Evolutionary conservation across 2,888 invertebrate genomes (phyloP), one percentile per base, ranked within the genome.

Genomic region (Bellardia bayeri): DNA sequence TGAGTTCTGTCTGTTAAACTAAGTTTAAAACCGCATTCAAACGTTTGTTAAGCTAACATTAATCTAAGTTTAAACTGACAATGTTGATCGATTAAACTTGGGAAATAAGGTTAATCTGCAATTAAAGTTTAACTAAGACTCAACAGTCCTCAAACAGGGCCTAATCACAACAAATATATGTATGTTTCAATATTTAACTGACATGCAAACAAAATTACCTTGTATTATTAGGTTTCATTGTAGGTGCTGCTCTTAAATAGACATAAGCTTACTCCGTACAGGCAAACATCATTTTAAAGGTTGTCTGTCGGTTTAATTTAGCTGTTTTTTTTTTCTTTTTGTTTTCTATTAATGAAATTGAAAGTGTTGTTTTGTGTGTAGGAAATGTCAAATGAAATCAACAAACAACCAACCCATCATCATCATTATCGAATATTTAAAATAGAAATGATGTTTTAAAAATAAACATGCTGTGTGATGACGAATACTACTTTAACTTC

Each of bases 311-410:
- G 49, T 54, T 37, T 33, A 33, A 23, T 23, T 23, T 23, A 23
- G 23, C 23, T 23, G 23, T 23, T 23, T 6, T 51, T 63, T 58
- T 14, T 81, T 11, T 14, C 40, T 13, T 3, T 30, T 51, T 51
- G 13, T 40, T 45, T 23, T 42, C 49, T n/a, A 40, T 75, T 30
- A 83, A 58, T 71, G 69, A 84, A 84, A 84, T 72, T 81, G 79
- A 82, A 86, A 86, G 79, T 82, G 61, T 75, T 54, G 51, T 45
- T 58, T 51, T 68, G 63, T 71, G 71, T 76, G 75, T 84, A 80
- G 86, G 80, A 87, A 83, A 80, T 87, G 71, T 72, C 76, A 85
- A 81, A 69, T 69, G 58, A 61, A 79, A 58, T 54, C 54, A 56
- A 78, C 56, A 64, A 37, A 0, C 37, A 64, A 51, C 16, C 66